These are phyloP conservation scores for Scaptomyza cyrtandrae DNA, from an alignment of 2,888 invertebrate species.

Conservation along the genomic window DNA sequence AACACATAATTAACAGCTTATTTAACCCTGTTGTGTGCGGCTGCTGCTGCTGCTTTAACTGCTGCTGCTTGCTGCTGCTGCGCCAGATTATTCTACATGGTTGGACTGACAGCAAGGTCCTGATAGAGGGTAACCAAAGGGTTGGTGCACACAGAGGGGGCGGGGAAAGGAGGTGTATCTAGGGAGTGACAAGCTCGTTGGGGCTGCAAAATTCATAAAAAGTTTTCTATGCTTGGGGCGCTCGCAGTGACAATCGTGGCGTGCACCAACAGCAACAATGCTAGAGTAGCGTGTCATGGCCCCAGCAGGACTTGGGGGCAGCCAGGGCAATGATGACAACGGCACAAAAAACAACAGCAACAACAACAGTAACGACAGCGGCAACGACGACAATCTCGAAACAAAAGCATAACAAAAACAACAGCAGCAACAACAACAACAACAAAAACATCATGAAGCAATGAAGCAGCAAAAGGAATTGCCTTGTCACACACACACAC, in stretches of 20 bases:
- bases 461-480: slow-evolving; percentile 49
- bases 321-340: slow-evolving; percentile 67
- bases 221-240: slow-evolving; percentile 78
- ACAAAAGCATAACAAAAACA: slow-evolving; percentile 68
- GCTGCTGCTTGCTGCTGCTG: slow-evolving; percentile 28
- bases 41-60: slow-evolving; percentile 8
- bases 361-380: slow-evolving; percentile 50
- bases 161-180: neutral
- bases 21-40: slow-evolving; percentile 73
- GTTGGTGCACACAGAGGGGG: neutral
- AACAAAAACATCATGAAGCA: slow-evolving; percentile 35
- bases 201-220: slow-evolving; percentile 70
- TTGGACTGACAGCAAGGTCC: slow-evolving; percentile 24
- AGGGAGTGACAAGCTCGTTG: slow-evolving; percentile 8
- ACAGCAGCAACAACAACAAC: slow-evolving; percentile 43
- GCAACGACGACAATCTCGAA: slow-evolving; percentile 59
- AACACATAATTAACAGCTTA: slow-evolving; percentile 81
- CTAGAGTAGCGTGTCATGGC: slow-evolving; percentile 16
- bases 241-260: slow-evolving; percentile 78
- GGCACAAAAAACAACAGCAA: slow-evolving; percentile 62
- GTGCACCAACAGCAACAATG: slow-evolving; percentile 66
- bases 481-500: slow-evolving; percentile 35
- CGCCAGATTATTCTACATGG: slow-evolving; percentile 65
- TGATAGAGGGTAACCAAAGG: neutral
- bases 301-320: slow-evolving; percentile 50